These are phyloP conservation scores for Acronicta aceris DNA, from an alignment of 2,888 invertebrate species.

Conservation along the genomic window DNA sequence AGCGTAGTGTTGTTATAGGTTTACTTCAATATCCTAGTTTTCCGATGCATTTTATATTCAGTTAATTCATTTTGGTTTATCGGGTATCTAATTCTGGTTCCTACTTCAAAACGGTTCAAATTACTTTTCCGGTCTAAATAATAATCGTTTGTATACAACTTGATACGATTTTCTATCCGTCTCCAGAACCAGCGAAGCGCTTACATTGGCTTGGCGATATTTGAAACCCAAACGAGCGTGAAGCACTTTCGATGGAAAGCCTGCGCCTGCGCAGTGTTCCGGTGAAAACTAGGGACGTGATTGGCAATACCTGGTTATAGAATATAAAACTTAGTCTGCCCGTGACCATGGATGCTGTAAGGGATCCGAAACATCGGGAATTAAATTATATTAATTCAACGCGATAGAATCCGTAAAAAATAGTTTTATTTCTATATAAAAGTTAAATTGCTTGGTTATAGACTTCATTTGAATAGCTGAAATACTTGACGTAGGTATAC, in stretches of 20 bases:
- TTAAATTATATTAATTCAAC: no score
- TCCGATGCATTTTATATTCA: no score
- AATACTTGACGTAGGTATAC: not conserved
- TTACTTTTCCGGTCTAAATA: not conserved
- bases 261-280: conserved; percentile 14
- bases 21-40: not conserved
- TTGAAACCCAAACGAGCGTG: conserved; percentile 46
- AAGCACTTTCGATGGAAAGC: conserved; percentile 54
- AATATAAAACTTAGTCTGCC: no score
- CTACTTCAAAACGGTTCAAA: no score
- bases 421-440: no score
- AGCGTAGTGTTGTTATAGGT: not conserved
- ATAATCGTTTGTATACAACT: not conserved
- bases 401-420: no score
- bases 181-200: conserved; percentile 32
- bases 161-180: conserved; percentile 21
- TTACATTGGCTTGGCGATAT: conserved; percentile 17
- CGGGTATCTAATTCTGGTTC: no score
- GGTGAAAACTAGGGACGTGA: conserved; percentile 35
- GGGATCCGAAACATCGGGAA: no score
- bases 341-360: no score
- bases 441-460: not conserved
- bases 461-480: not conserved
- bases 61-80: no score
- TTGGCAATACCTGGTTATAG: conserved; percentile 8